These are phyloP conservation scores for Gobionotothen gibberifrons DNA, from an alignment of 2,797 vertebrate genomes.

Conservation along the genomic window DNA sequence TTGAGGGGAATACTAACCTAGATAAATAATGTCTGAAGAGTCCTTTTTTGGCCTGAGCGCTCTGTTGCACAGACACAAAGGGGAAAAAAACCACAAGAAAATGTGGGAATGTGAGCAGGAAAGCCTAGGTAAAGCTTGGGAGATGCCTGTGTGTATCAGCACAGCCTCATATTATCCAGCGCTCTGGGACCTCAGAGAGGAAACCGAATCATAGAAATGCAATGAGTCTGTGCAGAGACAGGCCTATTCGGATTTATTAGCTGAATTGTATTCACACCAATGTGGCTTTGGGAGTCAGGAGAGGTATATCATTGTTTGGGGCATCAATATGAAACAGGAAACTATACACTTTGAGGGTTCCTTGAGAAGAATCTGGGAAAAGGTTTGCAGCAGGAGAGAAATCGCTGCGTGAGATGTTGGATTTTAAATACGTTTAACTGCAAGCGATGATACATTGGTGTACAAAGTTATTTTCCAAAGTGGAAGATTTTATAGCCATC, in stretches of 20 bases:
- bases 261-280: constrained; percentile 45
- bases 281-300: constrained; percentile 42
- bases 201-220: constrained; percentile 54
- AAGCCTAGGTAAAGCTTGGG: constrained; percentile 55
- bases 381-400: neutral
- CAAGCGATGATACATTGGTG: neutral
- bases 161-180: constrained; percentile 54
- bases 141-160: constrained; percentile 52
- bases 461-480: neutral
- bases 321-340: constrained; percentile 39
- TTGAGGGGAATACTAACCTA: constrained; percentile 60
- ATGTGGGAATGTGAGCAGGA: constrained; percentile 51
- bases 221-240: constrained; percentile 42
- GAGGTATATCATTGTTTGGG: constrained; percentile 33
- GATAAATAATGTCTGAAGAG: constrained; percentile 65
- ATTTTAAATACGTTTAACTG: neutral
- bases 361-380: constrained; percentile 7
- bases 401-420: neutral
- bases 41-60: constrained; percentile 52
- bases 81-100: neutral
- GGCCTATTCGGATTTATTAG: constrained; percentile 24
- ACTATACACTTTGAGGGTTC: constrained; percentile 10
- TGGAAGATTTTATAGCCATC: constrained; percentile 8
- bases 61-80: constrained; percentile 47
- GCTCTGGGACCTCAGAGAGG: constrained; percentile 46